These are phyloP conservation scores for Bombus cullumanus DNA, from an alignment of 1,140 invertebrate species.

Conservation along the genomic window DNA sequence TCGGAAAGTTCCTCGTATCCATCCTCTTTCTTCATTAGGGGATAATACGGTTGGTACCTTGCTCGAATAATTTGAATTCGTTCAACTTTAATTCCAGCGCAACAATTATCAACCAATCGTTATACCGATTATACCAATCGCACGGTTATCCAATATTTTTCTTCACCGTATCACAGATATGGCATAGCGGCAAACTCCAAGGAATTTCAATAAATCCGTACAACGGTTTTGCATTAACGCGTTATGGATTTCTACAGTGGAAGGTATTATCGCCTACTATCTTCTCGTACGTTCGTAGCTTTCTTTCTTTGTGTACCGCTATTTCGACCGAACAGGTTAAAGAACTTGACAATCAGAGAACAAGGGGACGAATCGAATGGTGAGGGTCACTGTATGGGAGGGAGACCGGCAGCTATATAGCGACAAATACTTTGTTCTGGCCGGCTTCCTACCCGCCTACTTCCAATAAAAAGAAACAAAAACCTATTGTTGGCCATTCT, in stretches of 20 bases:
- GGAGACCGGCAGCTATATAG: slow-evolving; percentile 60
- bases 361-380: slow-evolving; percentile 75
- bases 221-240: slow-evolving; percentile 16
- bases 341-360: slow-evolving; percentile 72
- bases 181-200: not conserved
- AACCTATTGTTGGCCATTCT: slow-evolving; percentile 80
- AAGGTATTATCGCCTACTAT: slow-evolving; percentile 56
- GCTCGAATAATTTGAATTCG: slow-evolving; percentile 54
- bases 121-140: not conserved
- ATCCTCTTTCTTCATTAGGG: slow-evolving; percentile 53
- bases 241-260: slow-evolving; percentile 41
- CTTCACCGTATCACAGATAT: not conserved
- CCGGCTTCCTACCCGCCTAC: slow-evolving; percentile 72
- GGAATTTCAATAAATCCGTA: slow-evolving; percentile 33
- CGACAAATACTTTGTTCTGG: slow-evolving; percentile 73
- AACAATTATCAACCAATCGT: not conserved
- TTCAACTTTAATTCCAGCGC: not conserved
- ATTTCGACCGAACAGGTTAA: slow-evolving; percentile 63
- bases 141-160: not conserved
- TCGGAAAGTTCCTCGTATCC: slow-evolving; percentile 57
- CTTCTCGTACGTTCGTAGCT: slow-evolving; percentile 32
- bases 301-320: slow-evolving; percentile 58
- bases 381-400: slow-evolving; percentile 56
- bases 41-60: slow-evolving; percentile 46
- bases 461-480: slow-evolving; percentile 80